Conservation (phyloP, 2,797 vertebrate genomes). For the Acanthurus tractus region DNA sequence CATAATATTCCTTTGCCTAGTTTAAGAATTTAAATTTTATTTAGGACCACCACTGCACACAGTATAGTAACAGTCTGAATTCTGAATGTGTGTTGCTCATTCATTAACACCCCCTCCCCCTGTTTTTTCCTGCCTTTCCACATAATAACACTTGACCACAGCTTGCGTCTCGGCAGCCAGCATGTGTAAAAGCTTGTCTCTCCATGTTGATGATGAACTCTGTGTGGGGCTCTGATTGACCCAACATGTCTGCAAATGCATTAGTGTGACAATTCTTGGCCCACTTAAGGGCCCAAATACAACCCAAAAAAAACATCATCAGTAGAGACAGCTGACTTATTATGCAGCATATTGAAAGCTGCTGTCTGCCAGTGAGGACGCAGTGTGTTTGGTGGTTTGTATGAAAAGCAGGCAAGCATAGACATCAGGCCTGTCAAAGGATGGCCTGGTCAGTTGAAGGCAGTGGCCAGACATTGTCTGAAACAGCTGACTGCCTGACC, state of each 20-base stretch:
- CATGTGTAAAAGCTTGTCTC: conserved; percentile 58
- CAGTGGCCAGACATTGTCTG: conserved; percentile 50
- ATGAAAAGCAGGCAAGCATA: conserved; percentile 19
- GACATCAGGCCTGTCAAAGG: conserved; percentile 23
- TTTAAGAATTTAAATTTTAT: no score
- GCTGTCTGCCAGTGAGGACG: conserved; percentile 51
- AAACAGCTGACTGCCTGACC: conserved; percentile 67
- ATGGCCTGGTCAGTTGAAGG: conserved; percentile 43
- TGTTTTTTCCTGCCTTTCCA: conserved; percentile 34
- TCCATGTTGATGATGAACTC: conserved; percentile 48
- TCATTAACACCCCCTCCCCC: conserved; percentile 19
- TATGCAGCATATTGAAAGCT: conserved; percentile 40
- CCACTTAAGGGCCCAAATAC: conserved; percentile 66
- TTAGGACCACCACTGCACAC: no score
- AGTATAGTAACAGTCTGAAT: no score
- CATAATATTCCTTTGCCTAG: no score
- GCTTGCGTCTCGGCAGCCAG: conserved; percentile 32
- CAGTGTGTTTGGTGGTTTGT: conserved; percentile 50
- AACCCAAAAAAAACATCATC: conserved; percentile 65
- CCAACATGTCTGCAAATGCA: conserved; percentile 65
- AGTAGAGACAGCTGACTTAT: conserved; percentile 57
- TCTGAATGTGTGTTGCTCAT: conserved; percentile 7
- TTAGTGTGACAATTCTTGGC: conserved; percentile 58
- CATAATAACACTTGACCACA: conserved; percentile 58
- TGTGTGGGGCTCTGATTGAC: conserved; percentile 53